Conservation (phyloP, 53 echinoderm and acorn worm genomes). For the Temnopleurus reevesii region DNA sequence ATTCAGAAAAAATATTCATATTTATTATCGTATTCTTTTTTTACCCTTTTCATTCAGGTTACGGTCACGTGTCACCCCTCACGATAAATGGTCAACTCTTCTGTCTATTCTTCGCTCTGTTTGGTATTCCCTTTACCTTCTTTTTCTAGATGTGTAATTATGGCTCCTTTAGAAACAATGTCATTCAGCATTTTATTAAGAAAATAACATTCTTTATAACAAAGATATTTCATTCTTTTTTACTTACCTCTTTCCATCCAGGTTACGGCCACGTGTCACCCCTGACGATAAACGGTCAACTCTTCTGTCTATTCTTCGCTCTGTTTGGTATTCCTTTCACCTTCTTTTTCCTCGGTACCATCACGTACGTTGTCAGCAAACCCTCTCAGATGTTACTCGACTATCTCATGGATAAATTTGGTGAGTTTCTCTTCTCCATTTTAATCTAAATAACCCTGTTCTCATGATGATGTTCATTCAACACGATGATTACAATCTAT, state of each 20-base stretch:
- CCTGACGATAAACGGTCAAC: constrained; percentile 69
- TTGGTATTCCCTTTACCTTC: constrained; percentile 88
- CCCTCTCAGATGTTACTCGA: constrained; percentile 80
- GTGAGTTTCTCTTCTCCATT: constrained; percentile 53
- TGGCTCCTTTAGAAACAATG: no score
- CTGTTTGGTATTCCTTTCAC: constrained; percentile 91
- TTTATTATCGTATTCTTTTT: no score
- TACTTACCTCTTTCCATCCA: neutral
- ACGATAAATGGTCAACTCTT: constrained; percentile 71
- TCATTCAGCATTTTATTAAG: no score
- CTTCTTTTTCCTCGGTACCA: constrained; percentile 83
- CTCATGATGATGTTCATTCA: no score
- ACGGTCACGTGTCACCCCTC: constrained; percentile 86
- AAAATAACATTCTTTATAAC: no score
- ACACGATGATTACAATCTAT: no score
- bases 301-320: constrained; percentile 82
- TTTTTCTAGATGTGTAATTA: no score
- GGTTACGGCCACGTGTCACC: constrained; percentile 96
- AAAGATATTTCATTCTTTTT: neutral
- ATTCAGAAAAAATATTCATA: no score
- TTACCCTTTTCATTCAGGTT: constrained; percentile 60
- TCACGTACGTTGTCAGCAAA: constrained; percentile 75
- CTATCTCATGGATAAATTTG: constrained; percentile 68
- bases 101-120: constrained; percentile 75
- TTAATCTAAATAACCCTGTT: no score